Base-by-base conservation (phyloP, 2,113 vertebrate species). In the Ranitomeya variabilis region DNA sequence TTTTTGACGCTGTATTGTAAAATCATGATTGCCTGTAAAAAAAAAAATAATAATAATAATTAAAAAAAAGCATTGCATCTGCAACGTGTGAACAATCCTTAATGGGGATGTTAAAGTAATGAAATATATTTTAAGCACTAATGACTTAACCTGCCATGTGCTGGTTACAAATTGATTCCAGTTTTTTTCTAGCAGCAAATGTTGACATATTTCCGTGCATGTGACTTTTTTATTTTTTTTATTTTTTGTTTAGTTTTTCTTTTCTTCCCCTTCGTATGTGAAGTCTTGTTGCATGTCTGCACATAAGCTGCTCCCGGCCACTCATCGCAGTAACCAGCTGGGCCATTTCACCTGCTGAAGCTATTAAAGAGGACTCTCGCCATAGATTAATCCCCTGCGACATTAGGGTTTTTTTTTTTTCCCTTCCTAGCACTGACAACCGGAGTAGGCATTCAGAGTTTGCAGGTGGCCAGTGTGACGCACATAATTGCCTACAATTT, bases 401-500 rank as follows among this genome's bases (percentile, higher is more conserved):
- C 95, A 95, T 96, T 95, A 96, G 95, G 67, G 37, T 76, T 83
- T 83, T 88, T 87, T 67, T 86, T 66, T 67, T 73, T 83, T 23
- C 9, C 60, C n/a, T 96, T 96, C 95, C 97, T 95, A 95, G 94
- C 96, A 95, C 95, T 95, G 94, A 96, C 95, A 95, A 97, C 97
- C 96, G 95, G 96, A 96, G 95, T 95, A 97, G 95, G 97, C 97
- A 98, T 99, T 99, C 98, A 99, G 97, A 96, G 97, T 96, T 98
- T 97, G 98, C 98, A 99, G 98, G 98, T 99, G 98, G 98, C 97
- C 97, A 97, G 96, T 96, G 94, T 99, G 98, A 98, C 96, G 95
- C 96, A 98, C 96, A 97, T 99, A 99, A 99, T 99, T 99, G 97
- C 98, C 96, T 97, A 99, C 98, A 99, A 99, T 99, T 99, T 99